Evolutionary conservation across 2,888 invertebrate species (phyloP).

Genomic region (Pachycephus smyrnensis): DNA sequence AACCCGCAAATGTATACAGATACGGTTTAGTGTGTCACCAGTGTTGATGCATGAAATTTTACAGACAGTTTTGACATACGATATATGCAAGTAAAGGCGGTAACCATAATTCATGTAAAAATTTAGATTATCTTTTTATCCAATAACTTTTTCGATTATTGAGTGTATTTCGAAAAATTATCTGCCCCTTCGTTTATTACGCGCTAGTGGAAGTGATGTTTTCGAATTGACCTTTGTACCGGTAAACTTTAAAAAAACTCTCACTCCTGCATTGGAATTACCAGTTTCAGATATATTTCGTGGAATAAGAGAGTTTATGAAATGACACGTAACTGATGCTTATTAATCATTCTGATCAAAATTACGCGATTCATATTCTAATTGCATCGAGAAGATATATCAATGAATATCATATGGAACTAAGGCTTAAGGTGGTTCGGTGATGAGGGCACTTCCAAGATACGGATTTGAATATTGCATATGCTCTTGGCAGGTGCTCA

Average conservation of each 20-base stretch:
- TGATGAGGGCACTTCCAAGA: no score
- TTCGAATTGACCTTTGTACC: neutral
- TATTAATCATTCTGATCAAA: neutral
- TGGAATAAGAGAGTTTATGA: neutral
- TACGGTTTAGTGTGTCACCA: neutral
- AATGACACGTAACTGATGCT: constrained; percentile 29
- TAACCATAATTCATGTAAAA: neutral
- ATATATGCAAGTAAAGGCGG: neutral
- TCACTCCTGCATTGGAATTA: neutral
- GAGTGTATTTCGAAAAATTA: neutral
- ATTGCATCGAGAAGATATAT: neutral
- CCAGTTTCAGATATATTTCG: neutral
- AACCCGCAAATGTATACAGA: neutral
- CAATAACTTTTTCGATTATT: no score
- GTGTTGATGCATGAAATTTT: neutral
- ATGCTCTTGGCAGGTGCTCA: no score
- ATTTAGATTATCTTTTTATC: neutral
- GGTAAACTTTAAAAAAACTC: neutral
- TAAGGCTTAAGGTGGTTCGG: no score
- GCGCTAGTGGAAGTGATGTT: neutral
- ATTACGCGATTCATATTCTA: neutral
- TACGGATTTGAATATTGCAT: no score
- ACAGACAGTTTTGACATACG: neutral
- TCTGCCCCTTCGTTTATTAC: neutral
- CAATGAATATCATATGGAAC: neutral